Conservation (phyloP, 2,888 invertebrate genomes). For the Mesorhabditis sp. region DNA sequence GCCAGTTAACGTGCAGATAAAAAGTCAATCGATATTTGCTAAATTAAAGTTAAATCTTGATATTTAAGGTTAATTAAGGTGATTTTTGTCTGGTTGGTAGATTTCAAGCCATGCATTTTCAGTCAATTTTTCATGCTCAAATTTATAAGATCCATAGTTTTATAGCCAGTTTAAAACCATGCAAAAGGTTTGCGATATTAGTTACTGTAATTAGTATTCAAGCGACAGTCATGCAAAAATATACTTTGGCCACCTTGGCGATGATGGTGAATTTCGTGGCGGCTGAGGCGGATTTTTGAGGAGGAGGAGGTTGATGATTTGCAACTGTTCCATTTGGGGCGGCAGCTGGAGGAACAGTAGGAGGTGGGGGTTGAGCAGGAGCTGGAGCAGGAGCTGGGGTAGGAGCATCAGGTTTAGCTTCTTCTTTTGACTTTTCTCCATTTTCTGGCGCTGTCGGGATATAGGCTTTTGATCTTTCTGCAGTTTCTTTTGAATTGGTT, state of each 20-base stretch:
- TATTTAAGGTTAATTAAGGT: too few species aligned
- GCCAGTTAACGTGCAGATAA: too few species aligned
- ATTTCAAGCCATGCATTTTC: too few species aligned
- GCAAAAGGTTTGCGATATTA: too few species aligned
- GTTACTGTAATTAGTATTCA: too few species aligned
- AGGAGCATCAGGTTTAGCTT: neutral
- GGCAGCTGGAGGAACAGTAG: neutral
- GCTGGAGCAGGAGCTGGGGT: neutral
- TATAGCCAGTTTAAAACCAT: too few species aligned
- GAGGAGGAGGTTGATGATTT: neutral
- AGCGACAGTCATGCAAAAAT: neutral
- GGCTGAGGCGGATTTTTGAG: neutral
- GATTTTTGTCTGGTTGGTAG: too few species aligned
- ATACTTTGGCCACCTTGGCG: conserved; percentile 9
- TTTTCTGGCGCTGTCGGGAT: neutral
- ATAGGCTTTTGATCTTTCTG: neutral
- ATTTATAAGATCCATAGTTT: too few species aligned
- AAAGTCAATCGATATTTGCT: too few species aligned
- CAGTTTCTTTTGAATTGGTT: conserved; percentile 6
- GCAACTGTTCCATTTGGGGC: neutral
- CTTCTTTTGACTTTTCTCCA: neutral
- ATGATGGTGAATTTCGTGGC: conserved; percentile 12
- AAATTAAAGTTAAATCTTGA: too few species aligned
- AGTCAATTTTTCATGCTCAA: too few species aligned
- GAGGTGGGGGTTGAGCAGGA: neutral